Conservation (phyloP, 1,140 invertebrate genomes). For the Drosophila pruinosa region DNA sequence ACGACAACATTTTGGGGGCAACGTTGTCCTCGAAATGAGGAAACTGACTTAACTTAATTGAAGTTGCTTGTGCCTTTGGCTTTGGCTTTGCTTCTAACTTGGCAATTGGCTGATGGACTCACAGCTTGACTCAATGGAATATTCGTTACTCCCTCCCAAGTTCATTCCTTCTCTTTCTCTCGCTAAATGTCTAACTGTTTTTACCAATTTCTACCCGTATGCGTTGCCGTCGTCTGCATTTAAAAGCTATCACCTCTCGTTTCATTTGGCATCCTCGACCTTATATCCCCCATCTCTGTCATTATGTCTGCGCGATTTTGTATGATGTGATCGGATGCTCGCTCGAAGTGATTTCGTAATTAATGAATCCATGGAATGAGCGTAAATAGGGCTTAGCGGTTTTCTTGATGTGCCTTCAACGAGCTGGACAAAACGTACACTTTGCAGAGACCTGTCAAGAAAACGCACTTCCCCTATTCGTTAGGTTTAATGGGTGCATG, state of each 20-base stretch:
- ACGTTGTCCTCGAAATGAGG: slow-evolving; percentile 64
- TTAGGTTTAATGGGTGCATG: slow-evolving; percentile 9
- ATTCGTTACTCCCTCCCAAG: not conserved
- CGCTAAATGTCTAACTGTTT: not conserved
- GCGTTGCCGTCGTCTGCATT: slow-evolving; percentile 51
- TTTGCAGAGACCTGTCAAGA: slow-evolving; percentile 17
- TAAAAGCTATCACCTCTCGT: slow-evolving; percentile 42
- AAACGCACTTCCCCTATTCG: slow-evolving; percentile 10
- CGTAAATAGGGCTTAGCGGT: slow-evolving; percentile 61
- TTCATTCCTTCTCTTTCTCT: not conserved
- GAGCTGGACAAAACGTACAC: slow-evolving; percentile 29
- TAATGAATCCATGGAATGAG: slow-evolving; percentile 67
- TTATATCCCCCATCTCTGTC: not conserved
- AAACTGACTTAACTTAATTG: slow-evolving; percentile 82
- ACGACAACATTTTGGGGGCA: slow-evolving; percentile 67
- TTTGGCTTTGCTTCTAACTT: slow-evolving; percentile 6
- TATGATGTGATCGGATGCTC: slow-evolving; percentile 71
- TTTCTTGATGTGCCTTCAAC: slow-evolving; percentile 38
- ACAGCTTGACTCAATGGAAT: not conserved
- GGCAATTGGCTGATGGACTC: slow-evolving; percentile 44
- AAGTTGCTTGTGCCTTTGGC: slow-evolving; percentile 64
- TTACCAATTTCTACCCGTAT: slow-evolving; percentile 7
- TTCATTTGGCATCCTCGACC: slow-evolving; percentile 1
- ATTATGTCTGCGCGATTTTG: slow-evolving; percentile 17
- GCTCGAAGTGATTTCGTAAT: slow-evolving; percentile 76